Percentiles rank a stretch among this genome's conserved stretches.
Evolutionary conservation across 2,797 vertebrate genomes (phyloP).

Genomic region (Eurystomus glaucurus): DNA sequence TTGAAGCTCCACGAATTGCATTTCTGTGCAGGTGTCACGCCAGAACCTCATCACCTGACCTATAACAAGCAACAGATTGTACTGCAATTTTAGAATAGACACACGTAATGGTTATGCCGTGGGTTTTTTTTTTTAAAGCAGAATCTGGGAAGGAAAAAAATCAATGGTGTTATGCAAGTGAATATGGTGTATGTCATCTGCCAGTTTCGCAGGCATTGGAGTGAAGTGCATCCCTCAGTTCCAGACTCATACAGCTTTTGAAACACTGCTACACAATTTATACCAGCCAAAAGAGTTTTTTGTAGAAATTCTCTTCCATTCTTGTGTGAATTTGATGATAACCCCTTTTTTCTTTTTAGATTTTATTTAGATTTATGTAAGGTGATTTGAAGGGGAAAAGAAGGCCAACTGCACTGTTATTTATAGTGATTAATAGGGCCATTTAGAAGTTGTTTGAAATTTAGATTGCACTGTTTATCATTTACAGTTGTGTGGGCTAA

Average conservation of each 20-base stretch:
- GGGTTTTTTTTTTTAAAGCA: conserved; percentile 6
- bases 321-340: conserved; percentile 42
- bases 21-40: neutral
- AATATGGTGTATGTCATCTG: conserved; percentile 69
- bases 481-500: conserved; percentile 84
- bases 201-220: conserved; percentile 41
- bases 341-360: conserved; percentile 45
- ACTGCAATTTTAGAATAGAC: conserved; percentile 38
- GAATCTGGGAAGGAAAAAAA: conserved; percentile 46
- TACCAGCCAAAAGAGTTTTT: conserved; percentile 6
- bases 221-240: neutral
- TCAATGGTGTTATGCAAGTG: conserved; percentile 63
- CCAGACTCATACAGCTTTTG: neutral
- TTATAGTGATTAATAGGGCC: conserved; percentile 86
- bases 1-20: neutral
- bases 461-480: conserved; percentile 86
- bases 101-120: neutral
- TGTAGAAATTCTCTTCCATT: conserved; percentile 27
- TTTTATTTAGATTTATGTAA: conserved; percentile 77
- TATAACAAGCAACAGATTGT: conserved; percentile 53
- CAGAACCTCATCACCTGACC: conserved; percentile 29
- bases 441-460: conserved; percentile 83
- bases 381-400: conserved; percentile 77
- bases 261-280: neutral
- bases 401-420: conserved; percentile 75